A percentile compares a stretch with the other conserved stretches of the same genome.
Conservation (phyloP, 2,888 invertebrate species). For the Eristalis arbustorum region DNA sequence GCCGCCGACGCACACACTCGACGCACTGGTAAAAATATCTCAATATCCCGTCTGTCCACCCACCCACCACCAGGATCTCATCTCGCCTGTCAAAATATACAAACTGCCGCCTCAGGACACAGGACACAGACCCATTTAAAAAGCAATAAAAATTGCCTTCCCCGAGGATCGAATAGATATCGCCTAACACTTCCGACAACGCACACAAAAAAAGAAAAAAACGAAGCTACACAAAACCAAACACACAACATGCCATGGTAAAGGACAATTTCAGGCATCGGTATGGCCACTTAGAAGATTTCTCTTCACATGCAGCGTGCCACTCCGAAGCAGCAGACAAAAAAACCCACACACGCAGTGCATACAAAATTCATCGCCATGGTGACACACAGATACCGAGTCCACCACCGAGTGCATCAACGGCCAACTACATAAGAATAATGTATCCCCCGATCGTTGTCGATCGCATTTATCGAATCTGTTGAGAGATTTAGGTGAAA, state of each 20-base stretch:
- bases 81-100: not conserved
- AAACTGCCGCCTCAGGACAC: constrained; percentile 6
- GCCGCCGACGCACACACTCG: not conserved
- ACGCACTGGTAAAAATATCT: too few species aligned
- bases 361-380: constrained; percentile 28
- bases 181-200: constrained; percentile 60
- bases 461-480: constrained; percentile 17
- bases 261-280: constrained; percentile 40
- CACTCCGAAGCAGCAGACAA: too few species aligned
- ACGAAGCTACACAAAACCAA: constrained; percentile 18
- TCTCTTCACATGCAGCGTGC: constrained; percentile 58
- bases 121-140: constrained; percentile 36
- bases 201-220: constrained; percentile 9
- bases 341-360: constrained; percentile 58
- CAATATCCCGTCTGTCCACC: not conserved
- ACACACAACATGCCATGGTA: not conserved
- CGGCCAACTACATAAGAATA: constrained; percentile 9
- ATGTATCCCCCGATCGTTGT: constrained; percentile 35
- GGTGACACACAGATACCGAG: not conserved
- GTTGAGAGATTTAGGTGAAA: constrained; percentile 69
- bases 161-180: constrained; percentile 31
- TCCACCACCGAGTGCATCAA: constrained; percentile 7
- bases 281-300: constrained; percentile 43
- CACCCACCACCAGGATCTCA: not conserved
- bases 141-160: constrained; percentile 60